Base-by-base conservation (phyloP, 2,113 vertebrate species). In the Typhlomys cinereus region DNA sequence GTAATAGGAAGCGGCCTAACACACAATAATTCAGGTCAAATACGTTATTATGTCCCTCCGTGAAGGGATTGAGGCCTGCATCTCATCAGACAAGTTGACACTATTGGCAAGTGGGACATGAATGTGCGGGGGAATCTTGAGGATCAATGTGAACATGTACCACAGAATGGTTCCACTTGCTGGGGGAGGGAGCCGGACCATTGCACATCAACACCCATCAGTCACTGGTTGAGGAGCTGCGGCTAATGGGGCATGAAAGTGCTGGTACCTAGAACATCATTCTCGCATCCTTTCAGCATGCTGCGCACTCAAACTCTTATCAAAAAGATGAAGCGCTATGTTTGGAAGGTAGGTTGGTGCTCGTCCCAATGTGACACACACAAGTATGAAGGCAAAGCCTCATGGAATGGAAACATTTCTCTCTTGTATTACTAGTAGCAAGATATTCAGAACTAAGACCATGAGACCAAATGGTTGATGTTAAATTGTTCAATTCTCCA, bases 351-450 rank as follows among this genome's bases (percentile, higher is more conserved):
- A 86, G 20, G 21, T 6, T 50, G 14, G 5, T 23, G 4, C 61
- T 29, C 78, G 92, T n/a, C 0, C n/a, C n/a, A n/a, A n/a, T n/a
- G n/a, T n/a, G n/a, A n/a, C n/a, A 48, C 8, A 64, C 29, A 36
- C 54, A 76, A 71, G 14, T 21, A 52, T 6, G 23, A 17, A 23
- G 52, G 52, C 9, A 80, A 36, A 34, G 6, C 7, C 27, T 17
- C 0, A 8, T 5, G 36, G 6, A 31, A 11, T 48, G 5, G 14
- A 46, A 41, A 1, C 1, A 4, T 29, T 29, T 29, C 39, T 8
- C 11, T 23, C 10, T 13, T 39, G 7, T 7, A 14, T n/a, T n/a
- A n/a, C n/a, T n/a, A n/a, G n/a, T 25, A n/a, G 48, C 48, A 71
- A 29, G 5, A 29, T 36, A 21, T 48, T 52, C 71, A 80, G 41